phyloP scores from a whole-genome alignment of 2,797 vertebrate genomes.

The Bovichtus variegatus region DNA sequence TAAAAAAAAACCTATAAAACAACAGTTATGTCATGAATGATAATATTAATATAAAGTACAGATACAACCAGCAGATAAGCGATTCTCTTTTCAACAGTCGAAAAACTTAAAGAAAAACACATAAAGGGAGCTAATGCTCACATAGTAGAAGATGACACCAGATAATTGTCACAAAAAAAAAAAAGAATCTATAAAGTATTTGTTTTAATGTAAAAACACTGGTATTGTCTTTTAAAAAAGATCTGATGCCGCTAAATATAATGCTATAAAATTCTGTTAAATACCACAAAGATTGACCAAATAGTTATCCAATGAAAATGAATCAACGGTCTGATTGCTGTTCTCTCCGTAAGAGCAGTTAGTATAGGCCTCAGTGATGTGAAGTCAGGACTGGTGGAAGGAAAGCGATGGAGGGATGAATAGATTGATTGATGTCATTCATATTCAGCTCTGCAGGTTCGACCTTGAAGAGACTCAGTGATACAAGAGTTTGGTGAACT shows the following conservation, averaged over 20 bases:
- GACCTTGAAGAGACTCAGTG: slow-evolving; percentile 37
- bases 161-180: too few species aligned
- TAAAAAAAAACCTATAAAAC: too few species aligned
- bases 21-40: too few species aligned
- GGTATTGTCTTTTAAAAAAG: neutral
- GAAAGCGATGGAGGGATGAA: slow-evolving; percentile 6
- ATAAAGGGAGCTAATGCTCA: too few species aligned
- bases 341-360: too few species aligned
- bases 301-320: neutral
- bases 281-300: neutral
- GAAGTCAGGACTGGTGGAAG: neutral
- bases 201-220: neutral
- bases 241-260: neutral
- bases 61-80: too few species aligned
- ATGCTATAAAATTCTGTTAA: neutral
- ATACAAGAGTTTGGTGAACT: slow-evolving; percentile 15
- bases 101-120: too few species aligned
- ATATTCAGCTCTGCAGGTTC: slow-evolving; percentile 17
- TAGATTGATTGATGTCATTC: slow-evolving; percentile 29
- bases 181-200: neutral
- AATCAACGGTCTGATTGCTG: too few species aligned
- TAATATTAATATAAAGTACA: too few species aligned
- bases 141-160: too few species aligned
- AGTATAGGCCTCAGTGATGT: neutral
- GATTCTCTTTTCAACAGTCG: too few species aligned